These are phyloP conservation scores for Cerceris rybyensis DNA, from an alignment of 2,888 invertebrate genomes.

Conservation along the genomic window DNA sequence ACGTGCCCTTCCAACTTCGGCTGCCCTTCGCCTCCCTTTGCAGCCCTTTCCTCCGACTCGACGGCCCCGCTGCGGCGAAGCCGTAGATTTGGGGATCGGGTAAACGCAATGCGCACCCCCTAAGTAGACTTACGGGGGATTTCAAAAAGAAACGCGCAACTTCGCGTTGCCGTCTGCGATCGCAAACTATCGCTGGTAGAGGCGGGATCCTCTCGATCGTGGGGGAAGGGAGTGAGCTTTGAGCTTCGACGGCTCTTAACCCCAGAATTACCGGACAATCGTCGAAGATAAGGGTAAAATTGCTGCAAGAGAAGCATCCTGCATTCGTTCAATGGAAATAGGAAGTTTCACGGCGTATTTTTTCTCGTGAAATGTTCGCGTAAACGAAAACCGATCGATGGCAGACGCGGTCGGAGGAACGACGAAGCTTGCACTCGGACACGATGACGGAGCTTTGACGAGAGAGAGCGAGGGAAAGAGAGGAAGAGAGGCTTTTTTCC, in stretches of 20 bases:
- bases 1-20: constrained; percentile 11
- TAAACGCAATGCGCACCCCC: constrained; percentile 11
- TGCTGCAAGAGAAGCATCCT: not conserved
- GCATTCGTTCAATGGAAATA: not conserved
- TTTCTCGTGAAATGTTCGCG: constrained; percentile 4
- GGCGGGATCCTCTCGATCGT: too few species aligned
- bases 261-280: too few species aligned
- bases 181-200: not conserved
- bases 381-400: constrained; percentile 40
- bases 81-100: constrained; percentile 6
- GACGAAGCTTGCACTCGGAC: constrained; percentile 27
- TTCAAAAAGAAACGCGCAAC: constrained; percentile 19
- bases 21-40: not conserved
- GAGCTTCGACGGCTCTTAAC: too few species aligned
- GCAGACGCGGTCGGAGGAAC: constrained; percentile 13
- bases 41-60: not conserved
- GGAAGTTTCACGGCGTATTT: not conserved
- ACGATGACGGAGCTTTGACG: constrained; percentile 54
- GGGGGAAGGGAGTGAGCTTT: too few species aligned
- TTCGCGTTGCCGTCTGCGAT: not conserved
- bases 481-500: constrained; percentile 55
- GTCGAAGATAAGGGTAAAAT: too few species aligned
- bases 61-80: not conserved
- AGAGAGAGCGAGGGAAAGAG: constrained; percentile 13
- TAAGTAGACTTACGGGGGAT: constrained; percentile 13